Conservation (phyloP, 1,140 invertebrate genomes). For the Coelopa frigida region DNA sequence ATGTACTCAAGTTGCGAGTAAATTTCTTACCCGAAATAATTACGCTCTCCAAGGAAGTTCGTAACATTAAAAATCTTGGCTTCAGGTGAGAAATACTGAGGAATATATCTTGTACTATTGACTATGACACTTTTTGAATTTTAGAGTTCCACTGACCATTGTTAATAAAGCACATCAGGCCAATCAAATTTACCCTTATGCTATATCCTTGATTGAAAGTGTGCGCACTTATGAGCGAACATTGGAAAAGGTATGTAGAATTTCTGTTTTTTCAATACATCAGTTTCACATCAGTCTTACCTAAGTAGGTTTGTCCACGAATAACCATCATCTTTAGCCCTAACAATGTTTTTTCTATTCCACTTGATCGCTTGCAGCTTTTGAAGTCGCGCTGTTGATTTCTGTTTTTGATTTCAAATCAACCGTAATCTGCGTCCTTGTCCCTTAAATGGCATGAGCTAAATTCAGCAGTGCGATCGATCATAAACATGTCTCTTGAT, state of each 20-base stretch:
- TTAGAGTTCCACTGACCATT: constrained; percentile 88
- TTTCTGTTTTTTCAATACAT: constrained; percentile 8
- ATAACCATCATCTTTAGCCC: constrained; percentile 6
- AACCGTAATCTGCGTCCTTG: too few species aligned
- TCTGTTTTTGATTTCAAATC: too few species aligned
- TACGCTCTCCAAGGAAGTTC: constrained; percentile 95
- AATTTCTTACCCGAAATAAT: constrained; percentile 99
- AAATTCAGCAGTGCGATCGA: too few species aligned
- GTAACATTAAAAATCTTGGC: constrained; percentile 93
- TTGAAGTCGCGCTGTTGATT: too few species aligned
- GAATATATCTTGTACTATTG: neutral
- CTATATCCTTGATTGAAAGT: constrained; percentile 97
- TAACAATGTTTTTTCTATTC: constrained; percentile 13
- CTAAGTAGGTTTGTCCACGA: constrained; percentile 1
- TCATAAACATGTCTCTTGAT: too few species aligned
- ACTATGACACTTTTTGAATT: neutral
- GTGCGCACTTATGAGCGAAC: constrained; percentile 94
- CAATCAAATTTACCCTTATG: constrained; percentile 97
- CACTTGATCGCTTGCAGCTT: too few species aligned
- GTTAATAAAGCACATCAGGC: constrained; percentile 99
- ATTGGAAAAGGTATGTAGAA: constrained; percentile 79
- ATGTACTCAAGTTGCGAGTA: constrained; percentile 86
- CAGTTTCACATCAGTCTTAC: neutral
- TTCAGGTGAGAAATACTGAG: constrained; percentile 59
- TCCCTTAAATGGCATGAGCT: too few species aligned